These are phyloP conservation scores for Eupristina koningsbergeri DNA, from an alignment of 1,140 invertebrate genomes.

Conservation along the genomic window DNA sequence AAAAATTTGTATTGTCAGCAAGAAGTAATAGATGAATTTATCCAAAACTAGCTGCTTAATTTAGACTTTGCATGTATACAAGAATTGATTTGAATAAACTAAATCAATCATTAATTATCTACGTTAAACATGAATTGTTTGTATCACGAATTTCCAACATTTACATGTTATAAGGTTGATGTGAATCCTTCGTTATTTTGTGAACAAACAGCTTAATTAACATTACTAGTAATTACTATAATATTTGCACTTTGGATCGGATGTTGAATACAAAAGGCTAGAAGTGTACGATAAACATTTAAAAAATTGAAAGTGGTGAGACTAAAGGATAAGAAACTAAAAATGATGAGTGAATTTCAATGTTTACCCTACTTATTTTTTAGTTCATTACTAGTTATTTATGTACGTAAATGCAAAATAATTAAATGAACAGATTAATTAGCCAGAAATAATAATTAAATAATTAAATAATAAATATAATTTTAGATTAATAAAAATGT, in stretches of 20 bases:
- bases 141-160: neutral
- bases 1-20: neutral
- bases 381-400: too few species aligned
- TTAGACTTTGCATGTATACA: neutral
- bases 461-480: too few species aligned
- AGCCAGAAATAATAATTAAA: too few species aligned
- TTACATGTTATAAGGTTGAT: neutral
- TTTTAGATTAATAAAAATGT: too few species aligned
- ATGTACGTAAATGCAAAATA: too few species aligned
- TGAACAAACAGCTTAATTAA: neutral
- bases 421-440: too few species aligned
- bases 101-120: neutral
- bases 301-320: too few species aligned
- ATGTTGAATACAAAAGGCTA: neutral
- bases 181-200: neutral
- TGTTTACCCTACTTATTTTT: too few species aligned
- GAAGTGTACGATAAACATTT: neutral
- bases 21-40: neutral
- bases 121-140: neutral
- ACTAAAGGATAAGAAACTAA: too few species aligned
- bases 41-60: neutral
- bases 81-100: slow-evolving; percentile 15
- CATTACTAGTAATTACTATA: neutral
- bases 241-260: neutral
- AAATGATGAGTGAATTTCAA: too few species aligned